Conservation (phyloP, 2,888 invertebrate genomes). For the Drosophila seclusa region DNA sequence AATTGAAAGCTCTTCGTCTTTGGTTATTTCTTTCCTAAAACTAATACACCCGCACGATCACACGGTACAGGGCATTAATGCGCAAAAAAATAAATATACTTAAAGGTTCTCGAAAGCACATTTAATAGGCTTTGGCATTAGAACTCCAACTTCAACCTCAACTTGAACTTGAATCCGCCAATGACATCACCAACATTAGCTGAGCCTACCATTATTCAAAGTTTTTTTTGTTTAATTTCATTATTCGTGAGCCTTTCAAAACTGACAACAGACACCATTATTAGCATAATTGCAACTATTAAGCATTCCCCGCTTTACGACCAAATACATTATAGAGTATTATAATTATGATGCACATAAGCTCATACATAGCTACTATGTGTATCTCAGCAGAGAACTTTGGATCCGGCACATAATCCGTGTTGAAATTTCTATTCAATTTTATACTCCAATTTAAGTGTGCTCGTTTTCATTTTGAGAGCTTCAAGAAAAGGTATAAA, state of each 20-base stretch:
- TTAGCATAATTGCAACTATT: slow-evolving; percentile 52
- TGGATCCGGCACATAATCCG: neutral
- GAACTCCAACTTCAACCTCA: slow-evolving; percentile 44
- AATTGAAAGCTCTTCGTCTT: neutral
- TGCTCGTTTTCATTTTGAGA: neutral
- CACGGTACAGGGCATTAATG: neutral
- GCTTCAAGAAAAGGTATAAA: neutral
- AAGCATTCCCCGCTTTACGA: slow-evolving; percentile 21
- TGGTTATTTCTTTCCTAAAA: accelerated
- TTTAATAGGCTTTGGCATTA: slow-evolving; percentile 63
- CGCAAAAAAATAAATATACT: neutral
- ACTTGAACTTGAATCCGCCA: slow-evolving; percentile 32
- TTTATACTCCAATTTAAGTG: neutral
- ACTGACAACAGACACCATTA: slow-evolving; percentile 30
- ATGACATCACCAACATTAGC: slow-evolving; percentile 56
- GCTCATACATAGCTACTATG: neutral
- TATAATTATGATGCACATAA: neutral
- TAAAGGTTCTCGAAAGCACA: slow-evolving; percentile 32
- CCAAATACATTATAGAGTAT: neutral
- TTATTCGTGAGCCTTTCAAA: slow-evolving; percentile 57
- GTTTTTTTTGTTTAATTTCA: slow-evolving; percentile 53
- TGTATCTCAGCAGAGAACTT: neutral
- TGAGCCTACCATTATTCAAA: slow-evolving; percentile 52
- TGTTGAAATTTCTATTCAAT: neutral
- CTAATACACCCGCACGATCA: neutral